Evolutionary conservation across 2,113 vertebrate species (phyloP), one percentile per base, ranked within the genome.

Genomic region (Pachyramphus minor): DNA sequence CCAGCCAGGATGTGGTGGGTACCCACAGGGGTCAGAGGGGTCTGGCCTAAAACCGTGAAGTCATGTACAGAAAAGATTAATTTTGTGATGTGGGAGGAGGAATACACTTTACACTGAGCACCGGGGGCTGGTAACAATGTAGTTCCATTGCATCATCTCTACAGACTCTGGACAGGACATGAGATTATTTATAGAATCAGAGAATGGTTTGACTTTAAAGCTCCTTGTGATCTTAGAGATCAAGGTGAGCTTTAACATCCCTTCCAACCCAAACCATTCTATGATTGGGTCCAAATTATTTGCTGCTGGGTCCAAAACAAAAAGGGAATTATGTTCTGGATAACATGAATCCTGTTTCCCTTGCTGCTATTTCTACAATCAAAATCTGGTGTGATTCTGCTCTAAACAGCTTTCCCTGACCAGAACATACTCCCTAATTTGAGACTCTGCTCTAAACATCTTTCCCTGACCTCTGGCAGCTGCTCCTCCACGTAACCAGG

Each of bases 241-340:
- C 60, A 63, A 21, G 39, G 31, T 14, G 62, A 64, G 39, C 12
- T 42, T 63, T 41, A 41, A 41, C 2, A 28, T 53, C 31, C 74
- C 19, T 53, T 24, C 45, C 55, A 45, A 10, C 12, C 28, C 64
- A 24, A 49, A 39, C 6, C 73, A 1, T 28, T 24, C 41, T 5
- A 1, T 7, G 47, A 2, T 15, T 11, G 15, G 47, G 16, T 28
- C 20, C 13, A 9, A 1, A 0, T 14, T 11, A 13, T 41, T 25
- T 13, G 4, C n/a, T 35, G n/a, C 58, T 25, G 56, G 8, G 14
- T 31, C 41, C 47, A 6, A 31, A 55, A n/a, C 6, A 21, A 16
- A 47, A 64, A 19, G 9, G 28, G 39, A 63, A 4, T 59, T 59
- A 6, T 7, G 31, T 28, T 41, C 17, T 24, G 76, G 19, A 7